Evolutionary conservation across 2,888 invertebrate species (phyloP).

Genomic region (Nematopogon swammerdamellus): DNA sequence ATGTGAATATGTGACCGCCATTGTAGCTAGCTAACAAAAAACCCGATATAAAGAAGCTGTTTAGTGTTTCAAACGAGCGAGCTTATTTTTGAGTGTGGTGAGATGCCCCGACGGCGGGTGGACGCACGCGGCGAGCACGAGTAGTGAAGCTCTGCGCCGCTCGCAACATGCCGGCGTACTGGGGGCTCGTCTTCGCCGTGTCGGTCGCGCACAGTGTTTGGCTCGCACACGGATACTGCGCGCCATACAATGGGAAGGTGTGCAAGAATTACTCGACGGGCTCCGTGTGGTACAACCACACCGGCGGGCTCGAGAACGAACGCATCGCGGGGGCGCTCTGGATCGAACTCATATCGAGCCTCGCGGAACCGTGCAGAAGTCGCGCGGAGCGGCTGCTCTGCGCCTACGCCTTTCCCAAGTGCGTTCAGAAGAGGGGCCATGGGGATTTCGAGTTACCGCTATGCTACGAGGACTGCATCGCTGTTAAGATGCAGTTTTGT

Average conservation of each 20-base stretch:
- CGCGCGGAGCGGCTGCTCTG: constrained; percentile 91
- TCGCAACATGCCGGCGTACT: not conserved
- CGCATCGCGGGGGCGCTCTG: constrained; percentile 78
- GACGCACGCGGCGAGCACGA: not conserved
- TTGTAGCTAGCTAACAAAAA: no score
- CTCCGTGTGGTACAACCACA: constrained; percentile 75
- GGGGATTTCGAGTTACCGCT: constrained; percentile 69
- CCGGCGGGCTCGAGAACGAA: constrained; percentile 78
- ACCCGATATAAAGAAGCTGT: no score
- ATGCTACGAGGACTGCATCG: constrained; percentile 92
- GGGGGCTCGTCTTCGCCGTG: not conserved
- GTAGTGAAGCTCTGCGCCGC: not conserved
- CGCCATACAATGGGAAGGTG: constrained; percentile 81
- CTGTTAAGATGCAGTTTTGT: constrained; percentile 87
- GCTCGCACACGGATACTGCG: constrained; percentile 71
- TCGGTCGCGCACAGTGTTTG: not conserved
- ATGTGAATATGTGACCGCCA: no score
- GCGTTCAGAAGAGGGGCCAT: constrained; percentile 64
- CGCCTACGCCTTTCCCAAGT: constrained; percentile 89
- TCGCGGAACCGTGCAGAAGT: constrained; percentile 79
- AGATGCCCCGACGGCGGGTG: not conserved
- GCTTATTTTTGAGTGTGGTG: no score
- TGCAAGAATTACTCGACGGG: constrained; percentile 69
- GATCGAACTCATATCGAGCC: constrained; percentile 78
- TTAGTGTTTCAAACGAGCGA: no score